Base-by-base conservation (phyloP, 2,113 vertebrate genomes). In the Bostrychus sinensis region DNA sequence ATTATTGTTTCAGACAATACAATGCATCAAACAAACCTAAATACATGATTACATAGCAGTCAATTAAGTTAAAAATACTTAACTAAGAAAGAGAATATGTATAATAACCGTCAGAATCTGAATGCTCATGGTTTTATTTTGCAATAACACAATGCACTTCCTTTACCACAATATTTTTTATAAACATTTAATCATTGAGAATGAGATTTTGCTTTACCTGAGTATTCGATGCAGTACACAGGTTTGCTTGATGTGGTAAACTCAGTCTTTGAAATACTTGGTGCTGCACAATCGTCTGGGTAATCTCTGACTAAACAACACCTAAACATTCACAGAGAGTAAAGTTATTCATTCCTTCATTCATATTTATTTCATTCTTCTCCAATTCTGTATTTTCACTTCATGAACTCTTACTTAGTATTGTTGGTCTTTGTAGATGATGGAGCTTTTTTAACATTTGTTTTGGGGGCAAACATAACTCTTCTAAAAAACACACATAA, bases 381-480 rank as follows among this genome's bases (percentile, higher is more conserved):
- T 16, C n/a, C n/a, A n/a, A n/a, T n/a, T n/a, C n/a, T n/a, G n/a
- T n/a, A 50, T 53, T 55, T 56, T 13, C 32, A 57, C 38, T 38
- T 39, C 32, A 7, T 5, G 1, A 50, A 13, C 12, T 0, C 92
- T 68, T 89, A 95, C 95, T 10, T 0, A 60, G 81, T 89, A 72
- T 50, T 82, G 5, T 1, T 77, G 1, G 37, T 70, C 77, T 85
- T 88, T 7, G 81, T 45, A 26, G 43, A 19, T 42, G 56, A 36
- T 3, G 70, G 22, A 3, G 16, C 82, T 64, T 89, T 92, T 77
- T 89, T 88, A 61, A 68, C 2, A 17, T 91, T 94, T 48, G 78
- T 92, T 79, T 93, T 92, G 34, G 92, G 91, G 39, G 83, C 88
- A 89, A 95, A 96, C 92, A 94, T 91, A 12, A 53, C 74, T 56